These are phyloP conservation scores for fruit fly (Drosophila melanogaster) DNA, from an alignment of 1,140 invertebrate genomes.

Conservation along the genomic window DNA sequence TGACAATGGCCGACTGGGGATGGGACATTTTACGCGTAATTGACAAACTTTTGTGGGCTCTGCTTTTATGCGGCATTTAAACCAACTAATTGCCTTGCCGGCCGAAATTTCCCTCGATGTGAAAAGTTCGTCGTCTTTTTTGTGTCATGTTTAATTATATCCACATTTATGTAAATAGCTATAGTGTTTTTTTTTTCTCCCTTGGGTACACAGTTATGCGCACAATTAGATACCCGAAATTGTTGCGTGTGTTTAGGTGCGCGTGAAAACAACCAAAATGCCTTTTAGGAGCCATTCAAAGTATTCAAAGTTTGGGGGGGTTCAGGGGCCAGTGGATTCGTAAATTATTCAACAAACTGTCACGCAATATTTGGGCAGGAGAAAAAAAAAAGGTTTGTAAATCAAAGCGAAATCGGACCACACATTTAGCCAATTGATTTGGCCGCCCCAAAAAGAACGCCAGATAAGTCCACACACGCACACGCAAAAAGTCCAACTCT, in stretches of 20 bases:
- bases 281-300: constrained; percentile 44
- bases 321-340: constrained; percentile 54
- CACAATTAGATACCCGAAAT: constrained; percentile 73
- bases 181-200: constrained; percentile 43
- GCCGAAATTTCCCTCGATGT: constrained; percentile 63
- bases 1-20: constrained; percentile 33
- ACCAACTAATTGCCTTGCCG: constrained; percentile 79
- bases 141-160: constrained; percentile 82
- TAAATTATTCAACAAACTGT: constrained; percentile 83
- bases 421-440: constrained; percentile 76
- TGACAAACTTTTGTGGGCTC: constrained; percentile 68
- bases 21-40: constrained; percentile 70
- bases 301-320: constrained; percentile 30
- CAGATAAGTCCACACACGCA: constrained; percentile 46
- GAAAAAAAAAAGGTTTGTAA: constrained; percentile 37
- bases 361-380: constrained; percentile 63
- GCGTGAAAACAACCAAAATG: constrained; percentile 67
- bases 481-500: constrained; percentile 36
- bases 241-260: constrained; percentile 80
- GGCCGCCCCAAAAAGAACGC: constrained; percentile 17
- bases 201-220: constrained; percentile 56
- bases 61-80: constrained; percentile 83
- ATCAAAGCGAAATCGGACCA: constrained; percentile 65
- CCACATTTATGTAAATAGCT: constrained; percentile 78
- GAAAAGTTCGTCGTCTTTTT: constrained; percentile 60